Conservation (phyloP, 2,113 vertebrate species). For the Pygathrix nemaeus region DNA sequence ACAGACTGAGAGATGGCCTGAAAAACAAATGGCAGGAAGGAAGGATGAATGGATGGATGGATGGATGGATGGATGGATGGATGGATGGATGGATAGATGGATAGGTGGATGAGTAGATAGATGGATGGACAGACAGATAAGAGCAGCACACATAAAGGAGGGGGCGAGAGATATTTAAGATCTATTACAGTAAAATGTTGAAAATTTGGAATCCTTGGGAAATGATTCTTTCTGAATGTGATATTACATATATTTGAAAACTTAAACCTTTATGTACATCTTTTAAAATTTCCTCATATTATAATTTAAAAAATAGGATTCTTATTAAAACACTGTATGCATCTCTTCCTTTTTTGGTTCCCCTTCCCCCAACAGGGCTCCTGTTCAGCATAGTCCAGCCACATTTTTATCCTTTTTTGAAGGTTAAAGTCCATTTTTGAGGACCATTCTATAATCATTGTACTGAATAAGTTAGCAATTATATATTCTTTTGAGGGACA, state of each 20-base stretch:
- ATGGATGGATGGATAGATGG: no score
- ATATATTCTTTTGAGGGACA: background rate
- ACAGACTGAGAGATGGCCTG: background rate
- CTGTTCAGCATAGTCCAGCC: background rate
- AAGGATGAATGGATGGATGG: no score
- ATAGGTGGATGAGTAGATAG: no score
- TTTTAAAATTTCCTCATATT: slow-evolving; percentile 39
- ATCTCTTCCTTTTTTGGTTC: background rate
- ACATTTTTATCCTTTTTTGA: background rate
- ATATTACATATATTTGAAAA: background rate
- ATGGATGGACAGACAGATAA: background rate
- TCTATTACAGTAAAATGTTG: background rate
- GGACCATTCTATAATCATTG: background rate
- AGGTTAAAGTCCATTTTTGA: background rate
- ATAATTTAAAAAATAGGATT: background rate
- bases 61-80: no score
- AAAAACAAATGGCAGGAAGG: background rate
- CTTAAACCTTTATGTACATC: background rate
- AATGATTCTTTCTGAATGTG: slow-evolving; percentile 13
- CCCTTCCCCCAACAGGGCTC: background rate
- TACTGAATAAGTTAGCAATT: slow-evolving; percentile 29
- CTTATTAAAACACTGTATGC: background rate
- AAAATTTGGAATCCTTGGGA: background rate
- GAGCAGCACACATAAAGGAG: background rate
- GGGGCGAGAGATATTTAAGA: background rate